A percentile compares a stretch with the other conserved stretches of the same genome.
Evolutionary conservation across 1,140 invertebrate genomes (phyloP).

Genomic region (Luehdorfia chinensis): DNA sequence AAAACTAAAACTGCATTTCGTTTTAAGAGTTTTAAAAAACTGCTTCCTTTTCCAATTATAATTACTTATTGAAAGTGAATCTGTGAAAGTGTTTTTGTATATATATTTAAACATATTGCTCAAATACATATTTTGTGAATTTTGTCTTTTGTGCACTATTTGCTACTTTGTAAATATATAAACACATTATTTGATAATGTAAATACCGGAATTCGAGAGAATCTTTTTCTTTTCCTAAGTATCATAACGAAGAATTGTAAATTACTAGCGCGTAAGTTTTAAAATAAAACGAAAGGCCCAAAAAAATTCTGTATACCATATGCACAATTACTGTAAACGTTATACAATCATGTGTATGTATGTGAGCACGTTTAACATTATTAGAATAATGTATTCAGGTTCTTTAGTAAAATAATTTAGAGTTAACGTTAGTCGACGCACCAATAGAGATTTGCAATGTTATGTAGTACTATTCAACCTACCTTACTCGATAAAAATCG

Average conservation of each 20-base stretch:
- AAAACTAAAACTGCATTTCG: background rate
- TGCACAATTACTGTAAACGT: constrained; percentile 62
- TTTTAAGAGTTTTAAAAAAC: background rate
- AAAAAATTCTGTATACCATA: constrained; percentile 65
- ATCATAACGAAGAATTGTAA: constrained; percentile 30
- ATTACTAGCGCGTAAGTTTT: constrained; percentile 48
- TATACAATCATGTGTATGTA: constrained; percentile 36
- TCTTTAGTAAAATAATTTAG: constrained; percentile 25
- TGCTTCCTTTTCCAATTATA: constrained; percentile 18
- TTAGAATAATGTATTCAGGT: constrained; percentile 30
- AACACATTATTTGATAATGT: constrained; percentile 45
- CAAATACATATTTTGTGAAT: constrained; percentile 76
- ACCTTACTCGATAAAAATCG: background rate
- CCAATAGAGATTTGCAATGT: constrained; percentile 30
- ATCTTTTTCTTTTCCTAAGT: constrained; percentile 28
- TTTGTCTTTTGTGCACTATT: constrained; percentile 72
- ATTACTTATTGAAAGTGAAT: constrained; percentile 37
- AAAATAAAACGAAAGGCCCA: constrained; percentile 62
- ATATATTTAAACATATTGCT: constrained; percentile 74
- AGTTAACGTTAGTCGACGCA: constrained; percentile 39
- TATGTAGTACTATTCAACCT: no score
- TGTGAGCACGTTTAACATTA: constrained; percentile 33
- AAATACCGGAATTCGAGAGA: constrained; percentile 57
- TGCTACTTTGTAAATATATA: constrained; percentile 68
- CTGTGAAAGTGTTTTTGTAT: constrained; percentile 67